Base-by-base conservation (phyloP, 2,888 invertebrate genomes). In the Formica aserva region DNA sequence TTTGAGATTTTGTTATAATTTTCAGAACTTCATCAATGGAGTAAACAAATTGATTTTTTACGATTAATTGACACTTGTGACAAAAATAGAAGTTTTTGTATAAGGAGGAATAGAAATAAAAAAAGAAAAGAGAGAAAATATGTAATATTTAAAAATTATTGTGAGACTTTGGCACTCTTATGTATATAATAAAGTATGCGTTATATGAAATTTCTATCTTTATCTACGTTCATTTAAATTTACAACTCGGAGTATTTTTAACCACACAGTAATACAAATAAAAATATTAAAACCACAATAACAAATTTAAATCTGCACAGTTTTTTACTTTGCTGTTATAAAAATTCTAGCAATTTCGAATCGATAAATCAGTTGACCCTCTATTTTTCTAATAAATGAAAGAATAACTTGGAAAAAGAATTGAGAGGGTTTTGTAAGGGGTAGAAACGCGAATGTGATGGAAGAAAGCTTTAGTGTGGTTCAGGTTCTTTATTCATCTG, bases 401-500 rank as follows among this genome's bases (percentile, higher is more conserved):
- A 80, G 45, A 80, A 80, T 80, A 80, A 80, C 72, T 41, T 41
- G 32, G 32, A 71, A 66, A 71, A 22, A 63, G 22, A 52, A 32
- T 48, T 35, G 71, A 71, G 32, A 45, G 60, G 26, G 45, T 67
- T 52, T 76, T 35, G 69, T 22, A 11, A 11, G 22, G 66, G n/a
- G 41, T 9, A n/a, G 55, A 38, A 77, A 32, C 13, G 35, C 18
- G 35, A 18, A 48, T 48, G 48, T 52, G 48, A 13, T 45, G 71
- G 45, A 62, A 48, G 45, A 60, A 60, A 55, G 65, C 63, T 63
- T 63, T 55, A 29, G 52, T 48, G 18, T 45, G 41, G 45, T 82
- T 78, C 78, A 77, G 35, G 45, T 82, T 82, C 82, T 80, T 78
- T 76, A 78, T 66, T 67, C 82, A 84, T 71, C 81, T 82, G 88